Conservation (phyloP, 2,797 vertebrate species). For the Tauraco hartlaubi region DNA sequence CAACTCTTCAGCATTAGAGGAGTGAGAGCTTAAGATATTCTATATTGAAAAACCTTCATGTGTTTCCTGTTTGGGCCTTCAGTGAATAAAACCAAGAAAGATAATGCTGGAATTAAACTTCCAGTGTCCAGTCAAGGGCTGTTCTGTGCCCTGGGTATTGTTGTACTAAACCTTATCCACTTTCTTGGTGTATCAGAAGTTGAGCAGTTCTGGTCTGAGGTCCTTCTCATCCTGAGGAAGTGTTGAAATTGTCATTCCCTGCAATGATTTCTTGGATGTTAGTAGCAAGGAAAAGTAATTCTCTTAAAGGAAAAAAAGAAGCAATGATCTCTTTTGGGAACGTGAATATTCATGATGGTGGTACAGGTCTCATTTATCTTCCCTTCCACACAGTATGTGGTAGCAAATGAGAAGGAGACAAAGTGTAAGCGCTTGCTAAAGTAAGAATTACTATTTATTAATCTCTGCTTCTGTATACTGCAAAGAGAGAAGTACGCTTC, state of each 20-base stretch:
- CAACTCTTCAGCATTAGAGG: background rate
- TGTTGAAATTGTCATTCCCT: background rate
- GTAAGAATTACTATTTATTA: slow-evolving; percentile 55
- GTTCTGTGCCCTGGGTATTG: background rate
- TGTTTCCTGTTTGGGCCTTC: background rate
- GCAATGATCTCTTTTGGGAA: background rate
- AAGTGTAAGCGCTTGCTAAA: slow-evolving; percentile 22
- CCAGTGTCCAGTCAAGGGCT: background rate
- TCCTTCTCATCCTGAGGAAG: background rate
- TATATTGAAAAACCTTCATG: background rate
- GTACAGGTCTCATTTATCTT: slow-evolving; percentile 36
- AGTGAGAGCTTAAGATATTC: background rate
- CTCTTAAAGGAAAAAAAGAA: background rate
- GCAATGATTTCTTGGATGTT: background rate
- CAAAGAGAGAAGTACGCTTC: background rate
- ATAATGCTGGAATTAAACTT: background rate
- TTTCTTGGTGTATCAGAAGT: background rate
- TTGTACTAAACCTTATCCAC: background rate
- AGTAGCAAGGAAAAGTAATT: slow-evolving; percentile 3
- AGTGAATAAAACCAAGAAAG: background rate
- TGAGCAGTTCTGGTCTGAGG: background rate
- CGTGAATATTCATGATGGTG: slow-evolving; percentile 8
- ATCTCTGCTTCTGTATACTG: slow-evolving; percentile 20
- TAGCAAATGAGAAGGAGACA: slow-evolving; percentile 17
- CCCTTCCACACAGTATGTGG: background rate